Percentiles rank a stretch among this genome's conserved stretches.
Evolutionary conservation across 37 sponge, comb jelly and placozoan genomes (phyloP).

Genomic region (Chondrilla cf. caribensis): DNA sequence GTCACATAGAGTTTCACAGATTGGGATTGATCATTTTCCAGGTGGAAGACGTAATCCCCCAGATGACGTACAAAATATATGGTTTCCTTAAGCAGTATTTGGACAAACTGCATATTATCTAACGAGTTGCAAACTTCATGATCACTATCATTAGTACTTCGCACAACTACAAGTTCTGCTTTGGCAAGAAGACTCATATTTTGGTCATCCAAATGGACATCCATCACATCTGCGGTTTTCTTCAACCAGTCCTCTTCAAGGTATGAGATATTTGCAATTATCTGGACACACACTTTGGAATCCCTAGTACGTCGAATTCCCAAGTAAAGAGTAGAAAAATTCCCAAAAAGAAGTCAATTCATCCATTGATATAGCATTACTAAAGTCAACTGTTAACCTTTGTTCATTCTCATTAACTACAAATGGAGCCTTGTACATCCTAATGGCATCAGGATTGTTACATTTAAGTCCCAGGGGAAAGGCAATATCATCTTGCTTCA

Average conservation of each 20-base stretch:
- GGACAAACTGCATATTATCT: neutral
- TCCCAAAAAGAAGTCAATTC: too few species aligned
- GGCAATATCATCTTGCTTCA: conserved; percentile 1
- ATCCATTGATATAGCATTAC: too few species aligned
- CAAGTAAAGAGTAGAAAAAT: too few species aligned
- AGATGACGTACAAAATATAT: conserved; percentile 4
- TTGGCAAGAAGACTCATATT: neutral
- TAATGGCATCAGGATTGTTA: too few species aligned
- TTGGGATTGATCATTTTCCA: neutral
- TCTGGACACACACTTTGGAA: neutral
- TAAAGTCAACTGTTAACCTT: too few species aligned
- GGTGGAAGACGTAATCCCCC: conserved; percentile 5
- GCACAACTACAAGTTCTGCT: neutral
- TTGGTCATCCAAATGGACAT: neutral
- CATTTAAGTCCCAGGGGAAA: neutral
- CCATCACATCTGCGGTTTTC: neutral
- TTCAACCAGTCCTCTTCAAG: neutral
- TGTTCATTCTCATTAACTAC: too few species aligned
- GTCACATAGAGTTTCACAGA: neutral
- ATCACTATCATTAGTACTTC: neutral
- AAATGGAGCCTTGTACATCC: too few species aligned
- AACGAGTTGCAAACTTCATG: neutral
- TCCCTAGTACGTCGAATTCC: too few species aligned
- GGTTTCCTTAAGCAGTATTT: conserved; percentile 11
- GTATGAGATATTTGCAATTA: neutral